Evolutionary conservation across 2,797 vertebrate genomes (phyloP).

Genomic region (Galaxias olidus): DNA sequence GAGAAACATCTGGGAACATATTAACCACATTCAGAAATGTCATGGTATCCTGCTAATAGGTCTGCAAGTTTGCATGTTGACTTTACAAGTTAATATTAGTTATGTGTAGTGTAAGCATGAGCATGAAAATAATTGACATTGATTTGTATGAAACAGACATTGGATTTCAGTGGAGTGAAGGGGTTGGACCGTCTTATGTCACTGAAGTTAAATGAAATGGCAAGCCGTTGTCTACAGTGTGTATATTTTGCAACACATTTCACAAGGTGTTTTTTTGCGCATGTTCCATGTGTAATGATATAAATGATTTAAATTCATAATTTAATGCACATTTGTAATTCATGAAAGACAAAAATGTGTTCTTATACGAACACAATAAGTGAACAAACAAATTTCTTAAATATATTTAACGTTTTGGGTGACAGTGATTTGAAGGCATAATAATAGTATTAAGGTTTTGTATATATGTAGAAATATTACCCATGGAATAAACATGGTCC

Average conservation of each 20-base stretch:
- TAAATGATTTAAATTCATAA: too few species aligned
- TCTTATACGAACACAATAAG: too few species aligned
- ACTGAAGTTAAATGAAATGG: not conserved
- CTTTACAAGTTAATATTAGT: constrained; percentile 65
- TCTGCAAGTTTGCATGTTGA: constrained; percentile 71
- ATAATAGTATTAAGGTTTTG: too few species aligned
- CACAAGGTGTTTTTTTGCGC: not conserved
- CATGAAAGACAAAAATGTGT: too few species aligned
- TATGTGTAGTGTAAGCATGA: constrained; percentile 64
- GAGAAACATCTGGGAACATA: constrained; percentile 39
- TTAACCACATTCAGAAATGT: constrained; percentile 13
- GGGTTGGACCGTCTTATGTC: not conserved
- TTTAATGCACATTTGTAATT: too few species aligned
- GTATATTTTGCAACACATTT: not conserved
- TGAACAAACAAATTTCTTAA: too few species aligned
- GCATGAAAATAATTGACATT: constrained; percentile 62
- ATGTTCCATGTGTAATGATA: too few species aligned
- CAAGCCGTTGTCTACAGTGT: not conserved
- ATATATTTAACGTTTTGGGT: too few species aligned
- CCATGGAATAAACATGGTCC: too few species aligned
- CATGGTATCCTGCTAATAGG: constrained; percentile 35
- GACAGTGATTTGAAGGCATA: too few species aligned
- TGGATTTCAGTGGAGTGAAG: constrained; percentile 25
- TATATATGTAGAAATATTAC: too few species aligned
- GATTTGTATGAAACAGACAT: constrained; percentile 36